Percentiles rank a stretch among this genome's conserved stretches.
phyloP scores from a whole-genome alignment of 2,797 vertebrate genomes.

The Eptatretus atami region DNA sequence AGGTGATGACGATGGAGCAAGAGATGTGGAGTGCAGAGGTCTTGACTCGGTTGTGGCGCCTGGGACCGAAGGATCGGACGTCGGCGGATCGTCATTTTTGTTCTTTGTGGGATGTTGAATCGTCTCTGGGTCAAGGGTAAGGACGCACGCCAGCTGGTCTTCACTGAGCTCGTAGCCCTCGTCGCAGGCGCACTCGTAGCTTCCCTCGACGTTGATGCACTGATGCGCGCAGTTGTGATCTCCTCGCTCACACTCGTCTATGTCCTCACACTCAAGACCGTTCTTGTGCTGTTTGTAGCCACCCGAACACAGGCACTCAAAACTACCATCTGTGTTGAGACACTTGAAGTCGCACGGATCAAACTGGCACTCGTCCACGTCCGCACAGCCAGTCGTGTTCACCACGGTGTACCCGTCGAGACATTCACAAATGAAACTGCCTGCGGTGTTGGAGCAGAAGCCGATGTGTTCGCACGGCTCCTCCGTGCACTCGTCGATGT shows the following conservation, averaged over 20 bases:
- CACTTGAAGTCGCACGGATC: background rate
- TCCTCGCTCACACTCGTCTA: background rate
- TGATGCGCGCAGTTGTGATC: conserved; percentile 3
- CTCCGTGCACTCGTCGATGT: background rate
- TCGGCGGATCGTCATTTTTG: too few relatives aligned
- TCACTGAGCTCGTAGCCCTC: background rate
- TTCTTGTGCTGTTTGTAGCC: conserved; percentile 2
- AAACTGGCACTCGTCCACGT: background rate
- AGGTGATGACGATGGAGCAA: too few relatives aligned
- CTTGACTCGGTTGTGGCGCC: too few relatives aligned
- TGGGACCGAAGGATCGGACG: too few relatives aligned
- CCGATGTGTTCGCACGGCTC: conserved; percentile 1
- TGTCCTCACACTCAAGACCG: background rate
- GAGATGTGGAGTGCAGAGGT: too few relatives aligned
- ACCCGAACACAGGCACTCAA: background rate
- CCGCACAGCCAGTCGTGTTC: background rate
- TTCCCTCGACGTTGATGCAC: background rate
- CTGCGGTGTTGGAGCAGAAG: background rate
- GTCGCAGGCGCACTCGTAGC: conserved; percentile 4
- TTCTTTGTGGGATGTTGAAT: too few relatives aligned
- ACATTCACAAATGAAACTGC: background rate
- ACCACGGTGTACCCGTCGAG: conserved; percentile 3
- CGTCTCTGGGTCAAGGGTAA: too few relatives aligned
- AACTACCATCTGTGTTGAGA: conserved; percentile 1
- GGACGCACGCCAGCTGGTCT: background rate